Conservation (phyloP, 2,113 vertebrate species). For the Podarcis muralis region DNA sequence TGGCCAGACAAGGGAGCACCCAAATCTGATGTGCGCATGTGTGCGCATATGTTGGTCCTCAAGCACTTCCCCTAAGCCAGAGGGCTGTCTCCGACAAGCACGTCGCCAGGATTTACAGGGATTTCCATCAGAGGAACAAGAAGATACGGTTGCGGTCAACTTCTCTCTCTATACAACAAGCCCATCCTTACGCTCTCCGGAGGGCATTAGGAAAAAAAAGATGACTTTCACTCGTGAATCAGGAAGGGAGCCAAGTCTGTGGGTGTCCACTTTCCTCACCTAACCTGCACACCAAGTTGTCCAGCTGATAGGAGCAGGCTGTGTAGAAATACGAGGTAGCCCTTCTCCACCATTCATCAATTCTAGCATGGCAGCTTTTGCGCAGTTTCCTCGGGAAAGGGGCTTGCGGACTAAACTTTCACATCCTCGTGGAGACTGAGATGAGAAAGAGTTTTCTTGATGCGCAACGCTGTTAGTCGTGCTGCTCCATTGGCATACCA, state of each 20-base stretch:
- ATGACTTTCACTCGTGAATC: conserved; percentile 76
- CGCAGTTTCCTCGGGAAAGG: conserved; percentile 65
- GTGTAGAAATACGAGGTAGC: conserved; percentile 85
- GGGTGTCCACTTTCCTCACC: conserved; percentile 50
- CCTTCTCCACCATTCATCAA: conserved; percentile 69
- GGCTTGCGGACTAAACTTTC: conserved; percentile 83
- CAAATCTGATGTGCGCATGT: conserved; percentile 34
- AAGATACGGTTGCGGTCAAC: conserved; percentile 62
- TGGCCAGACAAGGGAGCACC: conserved; percentile 58
- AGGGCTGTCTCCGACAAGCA: neutral
- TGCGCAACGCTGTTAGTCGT: conserved; percentile 93
- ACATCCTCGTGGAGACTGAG: conserved; percentile 97
- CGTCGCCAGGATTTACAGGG: conserved; percentile 49
- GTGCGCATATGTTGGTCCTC: conserved; percentile 47
- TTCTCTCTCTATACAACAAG: conserved; percentile 53
- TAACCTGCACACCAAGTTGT: conserved; percentile 54
- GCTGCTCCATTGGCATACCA: conserved; percentile 97
- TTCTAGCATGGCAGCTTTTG: conserved; percentile 70
- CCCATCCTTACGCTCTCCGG: conserved; percentile 67
- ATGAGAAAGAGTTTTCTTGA: conserved; percentile 98
- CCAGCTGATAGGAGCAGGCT: conserved; percentile 70
- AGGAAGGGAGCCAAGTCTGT: conserved; percentile 58
- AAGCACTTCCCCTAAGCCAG: conserved; percentile 40
- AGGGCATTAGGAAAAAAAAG: conserved; percentile 72
- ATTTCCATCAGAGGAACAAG: conserved; percentile 57